Conservation (phyloP, 2,113 vertebrate genomes). For the Lathamus discolor region DNA sequence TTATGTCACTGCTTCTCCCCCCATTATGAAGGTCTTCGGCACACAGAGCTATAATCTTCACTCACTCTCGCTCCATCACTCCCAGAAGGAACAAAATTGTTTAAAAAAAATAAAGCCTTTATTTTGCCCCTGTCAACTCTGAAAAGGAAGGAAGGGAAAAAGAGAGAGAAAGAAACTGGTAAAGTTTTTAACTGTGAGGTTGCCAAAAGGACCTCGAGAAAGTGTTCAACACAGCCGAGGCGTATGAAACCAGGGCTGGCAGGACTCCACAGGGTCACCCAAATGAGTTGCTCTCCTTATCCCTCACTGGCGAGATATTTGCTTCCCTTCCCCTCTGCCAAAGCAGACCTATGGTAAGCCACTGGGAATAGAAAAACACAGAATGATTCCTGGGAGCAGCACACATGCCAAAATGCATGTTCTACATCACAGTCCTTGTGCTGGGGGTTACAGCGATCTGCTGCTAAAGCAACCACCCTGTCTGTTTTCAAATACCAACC, state of each 20-base stretch:
- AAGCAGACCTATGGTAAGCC: not conserved
- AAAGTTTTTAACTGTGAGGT: constrained; percentile 81
- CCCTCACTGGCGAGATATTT: not conserved
- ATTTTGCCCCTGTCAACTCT: constrained; percentile 86
- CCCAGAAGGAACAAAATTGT: constrained; percentile 90
- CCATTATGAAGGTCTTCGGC: constrained; percentile 83
- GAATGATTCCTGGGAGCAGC: not conserved
- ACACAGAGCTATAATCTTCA: constrained; percentile 98
- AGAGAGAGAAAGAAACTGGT: constrained; percentile 76
- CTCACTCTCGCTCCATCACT: constrained; percentile 96
- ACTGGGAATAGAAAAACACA: not conserved
- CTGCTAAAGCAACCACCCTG: not conserved
- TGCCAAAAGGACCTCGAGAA: constrained; percentile 59
- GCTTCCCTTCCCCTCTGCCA: not conserved
- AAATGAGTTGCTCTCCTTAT: not conserved
- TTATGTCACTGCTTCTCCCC: constrained; percentile 95
- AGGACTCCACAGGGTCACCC: not conserved
- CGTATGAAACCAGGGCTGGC: not conserved
- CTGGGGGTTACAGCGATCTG: not conserved
- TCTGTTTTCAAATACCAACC: not conserved
- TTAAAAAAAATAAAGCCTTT: constrained; percentile 81
- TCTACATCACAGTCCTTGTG: not conserved
- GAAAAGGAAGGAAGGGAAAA: constrained; percentile 77
- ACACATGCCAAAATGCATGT: not conserved
- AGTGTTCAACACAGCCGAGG: not conserved